Evolutionary conservation across 2,888 invertebrate species (phyloP).

Genomic region (Sesia bembeciformis): DNA sequence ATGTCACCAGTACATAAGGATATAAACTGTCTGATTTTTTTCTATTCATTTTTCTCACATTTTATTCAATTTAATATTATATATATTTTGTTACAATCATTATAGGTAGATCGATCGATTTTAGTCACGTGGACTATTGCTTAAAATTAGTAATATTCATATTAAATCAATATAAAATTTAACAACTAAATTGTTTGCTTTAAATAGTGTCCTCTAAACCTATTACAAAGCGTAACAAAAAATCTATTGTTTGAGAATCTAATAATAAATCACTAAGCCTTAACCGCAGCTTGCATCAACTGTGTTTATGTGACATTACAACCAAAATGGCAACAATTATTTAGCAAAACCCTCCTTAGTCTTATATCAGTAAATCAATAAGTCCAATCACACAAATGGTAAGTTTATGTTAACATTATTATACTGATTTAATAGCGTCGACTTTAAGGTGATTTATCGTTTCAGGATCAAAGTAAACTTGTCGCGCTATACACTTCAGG

Average conservation of each 20-base stretch:
- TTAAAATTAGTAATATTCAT: slow-evolving; percentile 23
- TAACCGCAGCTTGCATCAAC: slow-evolving; percentile 28
- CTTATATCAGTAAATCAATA: too few species aligned
- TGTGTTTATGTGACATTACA: slow-evolving; percentile 18
- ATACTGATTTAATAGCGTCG: too few species aligned
- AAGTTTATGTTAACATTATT: too few species aligned
- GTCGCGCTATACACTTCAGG: too few species aligned
- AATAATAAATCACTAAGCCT: slow-evolving; percentile 59
- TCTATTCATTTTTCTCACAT: slow-evolving; percentile 25
- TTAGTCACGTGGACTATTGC: slow-evolving; percentile 14
- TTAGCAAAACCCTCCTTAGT: background rate
- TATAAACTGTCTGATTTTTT: slow-evolving; percentile 35
- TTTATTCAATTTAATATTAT: slow-evolving; percentile 26
- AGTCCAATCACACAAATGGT: too few species aligned
- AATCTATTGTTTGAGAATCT: slow-evolving; percentile 55
- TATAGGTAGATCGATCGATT: slow-evolving; percentile 32
- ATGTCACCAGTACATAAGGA: slow-evolving; percentile 27
- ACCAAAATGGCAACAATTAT: slow-evolving; percentile 31
- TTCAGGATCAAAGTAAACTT: background rate
- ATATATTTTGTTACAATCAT: slow-evolving; percentile 29
- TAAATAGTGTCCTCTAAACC: slow-evolving; percentile 41
- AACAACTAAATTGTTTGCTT: slow-evolving; percentile 47
- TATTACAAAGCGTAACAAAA: slow-evolving; percentile 58
- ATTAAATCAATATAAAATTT: slow-evolving; percentile 22
- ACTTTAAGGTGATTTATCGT: background rate